Conservation (phyloP, 1,140 invertebrate species). For the Scaptomyza graminum region DNA sequence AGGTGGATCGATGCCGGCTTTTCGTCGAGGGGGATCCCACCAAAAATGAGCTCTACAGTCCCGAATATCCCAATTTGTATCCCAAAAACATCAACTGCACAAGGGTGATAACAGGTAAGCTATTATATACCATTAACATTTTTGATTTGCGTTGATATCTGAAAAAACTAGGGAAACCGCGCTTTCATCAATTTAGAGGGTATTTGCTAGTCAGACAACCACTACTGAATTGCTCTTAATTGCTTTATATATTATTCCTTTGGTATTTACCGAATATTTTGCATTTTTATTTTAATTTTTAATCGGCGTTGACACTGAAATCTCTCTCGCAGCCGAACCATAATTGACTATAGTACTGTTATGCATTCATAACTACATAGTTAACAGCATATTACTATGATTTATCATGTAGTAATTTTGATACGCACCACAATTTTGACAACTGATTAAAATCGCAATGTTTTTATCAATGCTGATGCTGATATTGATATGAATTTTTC, state of each 20-base stretch:
- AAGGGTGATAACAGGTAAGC: constrained; percentile 88
- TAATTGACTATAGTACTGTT: background rate
- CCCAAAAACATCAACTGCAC: constrained; percentile 89
- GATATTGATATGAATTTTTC: background rate
- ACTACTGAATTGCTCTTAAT: background rate
- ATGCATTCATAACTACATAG: background rate
- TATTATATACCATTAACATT: constrained; percentile 27
- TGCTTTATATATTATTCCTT: background rate
- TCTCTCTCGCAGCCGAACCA: background rate
- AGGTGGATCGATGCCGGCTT: constrained; percentile 77
- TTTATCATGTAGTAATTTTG: no score
- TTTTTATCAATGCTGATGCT: background rate
- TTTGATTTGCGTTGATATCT: no score
- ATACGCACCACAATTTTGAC: background rate
- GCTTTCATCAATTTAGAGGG: background rate
- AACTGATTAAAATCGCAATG: background rate
- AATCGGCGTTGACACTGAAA: background rate
- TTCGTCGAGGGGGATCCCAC: constrained; percentile 86
- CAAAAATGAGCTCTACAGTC: constrained; percentile 89
- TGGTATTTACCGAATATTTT: background rate
- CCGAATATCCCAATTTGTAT: constrained; percentile 89
- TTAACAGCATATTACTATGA: background rate
- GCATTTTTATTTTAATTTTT: background rate
- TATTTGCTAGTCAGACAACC: background rate
- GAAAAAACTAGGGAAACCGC: no score